These are phyloP conservation scores for Stichodactyla mertensii DNA, from an alignment of 64 coral and sea anemone species.

Conservation along the genomic window DNA sequence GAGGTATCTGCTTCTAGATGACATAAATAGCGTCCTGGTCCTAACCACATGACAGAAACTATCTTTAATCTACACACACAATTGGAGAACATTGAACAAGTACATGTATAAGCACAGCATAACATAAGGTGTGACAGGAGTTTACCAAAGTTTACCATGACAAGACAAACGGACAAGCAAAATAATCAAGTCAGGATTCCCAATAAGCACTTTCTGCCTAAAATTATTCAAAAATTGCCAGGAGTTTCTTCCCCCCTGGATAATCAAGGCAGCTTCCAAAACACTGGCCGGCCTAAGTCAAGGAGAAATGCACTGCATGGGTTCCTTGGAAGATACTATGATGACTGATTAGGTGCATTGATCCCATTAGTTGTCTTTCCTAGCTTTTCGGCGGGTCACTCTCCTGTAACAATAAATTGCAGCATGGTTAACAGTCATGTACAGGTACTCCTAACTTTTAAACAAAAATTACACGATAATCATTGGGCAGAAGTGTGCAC, in stretches of 20 bases:
- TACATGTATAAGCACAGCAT: too few species aligned
- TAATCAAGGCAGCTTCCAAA: background rate
- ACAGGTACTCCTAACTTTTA: too few species aligned
- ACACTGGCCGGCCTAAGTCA: background rate
- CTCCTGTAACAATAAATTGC: constrained; percentile 8
- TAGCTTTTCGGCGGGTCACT: constrained; percentile 27
- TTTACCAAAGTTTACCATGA: background rate
- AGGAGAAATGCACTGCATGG: background rate
- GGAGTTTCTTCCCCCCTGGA: background rate
- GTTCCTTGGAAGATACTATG: background rate
- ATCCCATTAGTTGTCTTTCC: constrained; percentile 34
- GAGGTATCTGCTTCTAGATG: too few species aligned
- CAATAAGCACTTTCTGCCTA: background rate
- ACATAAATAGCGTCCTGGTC: too few species aligned
- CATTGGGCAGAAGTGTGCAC: background rate
- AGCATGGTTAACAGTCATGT: too few species aligned
- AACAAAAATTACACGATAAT: background rate
- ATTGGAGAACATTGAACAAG: too few species aligned
- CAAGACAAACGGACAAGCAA: background rate
- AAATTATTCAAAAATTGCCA: background rate
- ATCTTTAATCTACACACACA: too few species aligned
- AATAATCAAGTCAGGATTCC: background rate
- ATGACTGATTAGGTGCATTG: background rate
- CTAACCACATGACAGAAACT: too few species aligned
- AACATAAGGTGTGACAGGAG: too few species aligned